Percentiles rank a stretch among this genome's conserved stretches.
Conservation (phyloP, 2,113 vertebrate genomes). For the Podarcis cretensis region DNA sequence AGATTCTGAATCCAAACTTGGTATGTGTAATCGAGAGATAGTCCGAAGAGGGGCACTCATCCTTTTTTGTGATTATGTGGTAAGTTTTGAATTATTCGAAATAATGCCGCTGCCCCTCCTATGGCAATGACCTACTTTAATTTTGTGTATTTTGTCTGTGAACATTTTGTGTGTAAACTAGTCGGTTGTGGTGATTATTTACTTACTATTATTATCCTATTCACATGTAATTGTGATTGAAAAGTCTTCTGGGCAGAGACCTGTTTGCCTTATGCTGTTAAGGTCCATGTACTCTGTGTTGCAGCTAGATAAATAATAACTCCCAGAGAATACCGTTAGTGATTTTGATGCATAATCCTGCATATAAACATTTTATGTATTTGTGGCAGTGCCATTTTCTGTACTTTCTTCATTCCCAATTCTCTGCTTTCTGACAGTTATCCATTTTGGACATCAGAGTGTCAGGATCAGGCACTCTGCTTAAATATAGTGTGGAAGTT, state of each 20-base stretch:
- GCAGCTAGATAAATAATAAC: not conserved
- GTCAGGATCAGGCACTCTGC: not conserved
- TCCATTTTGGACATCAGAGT: too few species aligned
- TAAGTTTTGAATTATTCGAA: constrained; percentile 72
- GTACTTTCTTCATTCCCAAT: not conserved
- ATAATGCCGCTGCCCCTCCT: not conserved
- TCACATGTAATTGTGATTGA: not conserved
- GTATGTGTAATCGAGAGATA: constrained; percentile 92
- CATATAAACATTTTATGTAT: not conserved
- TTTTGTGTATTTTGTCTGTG: constrained; percentile 2
- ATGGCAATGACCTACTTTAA: not conserved
- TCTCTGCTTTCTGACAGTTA: not conserved
- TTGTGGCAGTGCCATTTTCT: not conserved
- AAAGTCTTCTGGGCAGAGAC: not conserved
- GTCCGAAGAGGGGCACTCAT: constrained; percentile 93
- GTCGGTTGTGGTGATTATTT: not conserved
- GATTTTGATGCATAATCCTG: not conserved
- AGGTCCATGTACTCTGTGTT: too few species aligned
- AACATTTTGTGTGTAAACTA: not conserved
- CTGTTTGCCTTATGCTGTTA: not conserved
- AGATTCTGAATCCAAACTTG: constrained; percentile 73
- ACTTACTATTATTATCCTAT: not conserved
- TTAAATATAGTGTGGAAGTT: not conserved
- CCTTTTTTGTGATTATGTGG: constrained; percentile 98
- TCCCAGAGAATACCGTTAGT: not conserved